Base-by-base conservation (phyloP, 2,797 vertebrate genomes). In the Siniperca obscura region DNA sequence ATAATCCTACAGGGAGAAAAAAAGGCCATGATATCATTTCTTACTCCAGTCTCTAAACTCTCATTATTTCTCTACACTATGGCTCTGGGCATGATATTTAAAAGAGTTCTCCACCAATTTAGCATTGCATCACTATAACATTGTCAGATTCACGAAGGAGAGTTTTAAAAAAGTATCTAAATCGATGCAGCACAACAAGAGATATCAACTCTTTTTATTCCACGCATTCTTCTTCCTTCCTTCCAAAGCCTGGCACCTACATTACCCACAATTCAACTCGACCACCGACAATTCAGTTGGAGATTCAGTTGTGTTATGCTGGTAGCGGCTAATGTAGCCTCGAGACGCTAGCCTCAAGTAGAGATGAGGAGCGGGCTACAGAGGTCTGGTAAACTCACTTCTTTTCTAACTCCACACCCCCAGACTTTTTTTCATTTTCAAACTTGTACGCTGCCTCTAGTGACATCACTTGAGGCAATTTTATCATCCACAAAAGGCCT, bases 1-100 rank as follows among this genome's bases (percentile, higher is more conserved):
- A 93, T 98, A 99, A 95, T 99, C 98, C 98, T 99, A 84, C 44
- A 83, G 27, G 22, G 65, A 12, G 62, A 11, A 42, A 27, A 70
- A 27, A 68, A 30, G 4, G 8, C 27, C 2, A 60, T 44, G 9
- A 69, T 14, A 68, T 71, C 0, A 71, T 55, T 42, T 46, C 22
- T 75, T 5, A 60, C 9, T 36, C 3, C 40, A 57, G 8, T 73
- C 44, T 61, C 21, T 27, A 48, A 60, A 72, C 25, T 30, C 10
- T 27, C 14, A 5, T 4, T 1, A 21, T 42, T 16, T 27, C 16
- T 44, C 7, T 27, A 8, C 34, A 52, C 11, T 16, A 16, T 50
- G 1, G 10, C 25, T 34, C 19, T n/a, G 19, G 4, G 22, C 34
- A 68, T n/a, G 2, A 53, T 25, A 17, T 52, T 53, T 25, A 6